Evolutionary conservation across 2,797 vertebrate genomes (phyloP).

Genomic region (Helicolenus hilgendorfi): DNA sequence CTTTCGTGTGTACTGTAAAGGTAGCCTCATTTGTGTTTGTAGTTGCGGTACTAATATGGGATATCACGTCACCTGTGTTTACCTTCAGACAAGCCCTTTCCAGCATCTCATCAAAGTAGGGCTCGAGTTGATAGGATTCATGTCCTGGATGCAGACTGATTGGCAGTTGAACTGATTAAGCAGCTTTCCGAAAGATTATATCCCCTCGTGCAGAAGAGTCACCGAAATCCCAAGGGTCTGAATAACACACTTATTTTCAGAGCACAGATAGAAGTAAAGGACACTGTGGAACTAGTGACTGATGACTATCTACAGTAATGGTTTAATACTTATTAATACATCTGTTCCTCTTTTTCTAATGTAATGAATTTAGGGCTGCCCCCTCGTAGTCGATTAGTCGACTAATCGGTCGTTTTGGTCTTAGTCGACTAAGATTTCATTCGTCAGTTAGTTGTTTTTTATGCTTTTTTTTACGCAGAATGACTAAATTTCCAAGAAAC

Average conservation of each 20-base stretch:
- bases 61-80: conserved; percentile 22
- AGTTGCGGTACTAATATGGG: neutral
- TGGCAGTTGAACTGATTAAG: conserved; percentile 76
- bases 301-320: neutral
- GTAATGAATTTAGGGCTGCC: no score
- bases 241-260: neutral
- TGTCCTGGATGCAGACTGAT: conserved; percentile 68
- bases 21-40: neutral
- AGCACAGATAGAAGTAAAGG: neutral
- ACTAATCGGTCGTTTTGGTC: no score
- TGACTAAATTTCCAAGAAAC: no score
- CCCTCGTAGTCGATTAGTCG: no score
- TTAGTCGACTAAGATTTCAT: no score
- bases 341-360: neutral
- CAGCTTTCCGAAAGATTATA: conserved; percentile 62
- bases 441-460: no score
- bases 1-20: neutral
- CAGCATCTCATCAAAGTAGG: conserved; percentile 74
- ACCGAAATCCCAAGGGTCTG: conserved; percentile 19
- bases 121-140: conserved; percentile 81
- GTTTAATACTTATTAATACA: neutral
- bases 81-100: conserved; percentile 49
- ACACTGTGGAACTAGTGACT: neutral
- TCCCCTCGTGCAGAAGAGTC: conserved; percentile 31
- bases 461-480: no score